Base-by-base conservation (phyloP, 1,140 invertebrate genomes). In the Zelostemma sp. region DNA sequence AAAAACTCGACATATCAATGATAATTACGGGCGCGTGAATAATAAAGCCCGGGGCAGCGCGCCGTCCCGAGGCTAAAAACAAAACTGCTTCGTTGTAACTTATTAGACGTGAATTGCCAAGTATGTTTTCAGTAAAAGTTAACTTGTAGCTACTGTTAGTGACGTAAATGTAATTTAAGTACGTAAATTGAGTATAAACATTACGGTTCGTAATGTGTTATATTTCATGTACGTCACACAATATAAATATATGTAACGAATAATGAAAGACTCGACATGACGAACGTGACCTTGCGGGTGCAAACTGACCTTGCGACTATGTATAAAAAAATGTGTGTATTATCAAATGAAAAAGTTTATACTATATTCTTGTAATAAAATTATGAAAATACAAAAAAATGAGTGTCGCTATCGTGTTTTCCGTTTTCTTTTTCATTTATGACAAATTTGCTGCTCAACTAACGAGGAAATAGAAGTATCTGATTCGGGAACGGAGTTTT, bases 321-420 rank as follows among this genome's bases (percentile, higher is more conserved):
- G 71, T 76, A 75, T 66, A 78, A 70, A 67, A 55, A 65, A 56
- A 61, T 74, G 63, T 65, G 63, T 58, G 68, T 66, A 73, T 71
- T 67, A 59, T 47, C 40, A 40, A 56, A 68, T 50, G 51, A 68
- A 71, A 83, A 80, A 81, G 75, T 85, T 85, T 85, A 85, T 85
- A 85, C 82, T 85, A 82, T 85, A 85, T 85, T 85, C 75, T 85
- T 85, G 75, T 84, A 85, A 85, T 85, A 85, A 85, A 85, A 83
- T 56, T 66, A 73, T 70, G 21, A 72, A 72, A 81, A 74, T 56
- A 73, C 59, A 31, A 65, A 67, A 73, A 67, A 3, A 25, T 25
- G 21, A 8, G 21, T 25, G 8, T 25, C 8, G 3, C 8, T 25
- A 4, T 3, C 21, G 21, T 25, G 8, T 25, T 25, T 50, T 38